A percentile compares a stretch with the other conserved stretches of the same genome.
phyloP scores from a whole-genome alignment of 2,888 invertebrate species.

The Hymenopus coronatus region DNA sequence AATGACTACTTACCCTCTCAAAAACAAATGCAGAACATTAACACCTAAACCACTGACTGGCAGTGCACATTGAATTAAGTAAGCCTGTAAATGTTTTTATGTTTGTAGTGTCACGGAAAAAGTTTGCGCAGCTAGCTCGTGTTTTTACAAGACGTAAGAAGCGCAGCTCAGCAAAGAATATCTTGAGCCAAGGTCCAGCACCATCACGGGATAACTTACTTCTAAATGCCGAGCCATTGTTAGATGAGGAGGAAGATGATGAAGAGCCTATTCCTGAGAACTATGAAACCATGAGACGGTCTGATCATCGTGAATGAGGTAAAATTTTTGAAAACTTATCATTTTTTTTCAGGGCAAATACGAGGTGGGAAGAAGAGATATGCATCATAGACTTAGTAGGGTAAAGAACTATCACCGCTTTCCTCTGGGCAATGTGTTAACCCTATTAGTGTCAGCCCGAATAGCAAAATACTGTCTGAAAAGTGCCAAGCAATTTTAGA shows the following conservation, averaged over 20 bases:
- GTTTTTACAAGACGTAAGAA: constrained; percentile 69
- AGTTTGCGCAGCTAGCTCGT: constrained; percentile 74
- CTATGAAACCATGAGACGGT: neutral
- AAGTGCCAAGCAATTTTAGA: too few relatives aligned
- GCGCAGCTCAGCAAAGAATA: constrained; percentile 33
- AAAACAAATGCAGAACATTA: too few relatives aligned
- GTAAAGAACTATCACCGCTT: too few relatives aligned
- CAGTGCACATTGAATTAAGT: too few relatives aligned
- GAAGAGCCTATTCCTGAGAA: constrained; percentile 29
- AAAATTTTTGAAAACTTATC: neutral
- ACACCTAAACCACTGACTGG: too few relatives aligned
- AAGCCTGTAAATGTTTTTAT: neutral
- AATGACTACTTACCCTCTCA: too few relatives aligned
- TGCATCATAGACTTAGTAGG: neutral
- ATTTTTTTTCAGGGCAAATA: neutral
- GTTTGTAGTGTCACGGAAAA: constrained; percentile 68
- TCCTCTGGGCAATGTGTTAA: too few relatives aligned
- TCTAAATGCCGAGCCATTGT: constrained; percentile 38
- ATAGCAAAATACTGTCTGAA: too few relatives aligned
- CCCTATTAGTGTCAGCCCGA: too few relatives aligned
- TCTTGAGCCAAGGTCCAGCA: constrained; percentile 37
- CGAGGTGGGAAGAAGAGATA: neutral
- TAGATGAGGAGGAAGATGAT: constrained; percentile 38
- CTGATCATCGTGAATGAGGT: constrained; percentile 18
- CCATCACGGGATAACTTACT: constrained; percentile 39